These are phyloP conservation scores for Plectus sambesii DNA, from an alignment of 1,140 invertebrate genomes.

Conservation along the genomic window DNA sequence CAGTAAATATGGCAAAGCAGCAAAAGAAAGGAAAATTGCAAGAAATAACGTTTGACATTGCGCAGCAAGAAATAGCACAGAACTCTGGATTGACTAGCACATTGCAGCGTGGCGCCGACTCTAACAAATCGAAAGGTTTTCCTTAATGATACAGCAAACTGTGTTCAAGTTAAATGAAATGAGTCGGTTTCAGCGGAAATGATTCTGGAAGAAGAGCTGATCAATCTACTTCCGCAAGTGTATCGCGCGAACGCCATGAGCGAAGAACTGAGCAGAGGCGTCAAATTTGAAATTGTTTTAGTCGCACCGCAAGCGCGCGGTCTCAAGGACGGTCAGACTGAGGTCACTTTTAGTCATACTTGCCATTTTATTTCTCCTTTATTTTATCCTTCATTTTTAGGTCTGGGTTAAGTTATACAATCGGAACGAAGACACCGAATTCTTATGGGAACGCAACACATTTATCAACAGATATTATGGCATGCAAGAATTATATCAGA, in stretches of 20 bases:
- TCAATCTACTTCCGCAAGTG: constrained; percentile 54
- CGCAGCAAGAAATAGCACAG: constrained; percentile 55
- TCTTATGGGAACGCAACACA: constrained; percentile 54
- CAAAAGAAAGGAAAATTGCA: constrained; percentile 44
- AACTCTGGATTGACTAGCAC: constrained; percentile 51
- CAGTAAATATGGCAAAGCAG: constrained; percentile 46
- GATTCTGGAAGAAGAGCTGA: constrained; percentile 54
- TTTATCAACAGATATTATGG: constrained; percentile 55
- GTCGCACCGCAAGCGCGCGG: constrained; percentile 54
- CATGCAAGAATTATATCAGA: constrained; percentile 58
- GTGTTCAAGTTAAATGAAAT: not conserved
- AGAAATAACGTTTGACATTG: constrained; percentile 53
- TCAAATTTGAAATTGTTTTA: constrained; percentile 55
- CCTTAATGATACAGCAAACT: constrained; percentile 41
- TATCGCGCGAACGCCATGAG: constrained; percentile 56
- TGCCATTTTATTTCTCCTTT: not conserved
- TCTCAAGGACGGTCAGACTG: constrained; percentile 48
- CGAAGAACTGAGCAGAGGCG: constrained; percentile 54
- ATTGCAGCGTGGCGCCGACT: constrained; percentile 46
- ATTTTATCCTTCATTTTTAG: constrained; percentile 38
- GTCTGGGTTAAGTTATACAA: constrained; percentile 55
- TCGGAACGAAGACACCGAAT: constrained; percentile 53
- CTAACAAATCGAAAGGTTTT: no score
- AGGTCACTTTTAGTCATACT: constrained; percentile 43
- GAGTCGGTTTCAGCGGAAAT: constrained; percentile 47